Percentiles rank a stretch among this genome's conserved stretches.
Evolutionary conservation across 35 echinoderm and acorn worm genomes (phyloP).

Genomic region (Apostichopus parvimensis): DNA sequence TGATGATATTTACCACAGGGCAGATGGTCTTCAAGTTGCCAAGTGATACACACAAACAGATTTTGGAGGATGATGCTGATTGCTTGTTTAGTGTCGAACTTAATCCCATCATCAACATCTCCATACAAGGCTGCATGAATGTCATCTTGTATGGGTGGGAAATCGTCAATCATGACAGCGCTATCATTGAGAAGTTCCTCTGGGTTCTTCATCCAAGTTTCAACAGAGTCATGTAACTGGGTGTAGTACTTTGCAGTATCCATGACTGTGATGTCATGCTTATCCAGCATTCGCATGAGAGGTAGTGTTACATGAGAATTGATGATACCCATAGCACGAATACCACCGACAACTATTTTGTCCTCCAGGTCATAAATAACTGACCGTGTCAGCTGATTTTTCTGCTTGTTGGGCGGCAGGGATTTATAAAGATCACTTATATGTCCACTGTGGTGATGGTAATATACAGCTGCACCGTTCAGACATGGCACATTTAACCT

Average conservation of each 20-base stretch:
- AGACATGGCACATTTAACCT: constrained; percentile 74
- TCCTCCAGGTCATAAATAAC: constrained; percentile 29
- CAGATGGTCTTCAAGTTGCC: constrained; percentile 50
- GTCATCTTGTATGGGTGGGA: constrained; percentile 43
- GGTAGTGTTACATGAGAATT: constrained; percentile 63
- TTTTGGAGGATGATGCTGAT: constrained; percentile 68
- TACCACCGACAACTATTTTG: constrained; percentile 32
- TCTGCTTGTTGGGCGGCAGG: constrained; percentile 1
- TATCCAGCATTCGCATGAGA: constrained; percentile 68
- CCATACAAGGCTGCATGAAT: constrained; percentile 58
- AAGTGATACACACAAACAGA: constrained; percentile 59
- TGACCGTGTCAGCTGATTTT: constrained; percentile 15
- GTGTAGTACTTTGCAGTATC: constrained; percentile 65
- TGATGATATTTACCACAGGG: constrained; percentile 60
- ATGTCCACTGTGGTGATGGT: constrained; percentile 8
- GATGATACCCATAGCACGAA: constrained; percentile 33
- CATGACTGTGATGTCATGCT: constrained; percentile 14
- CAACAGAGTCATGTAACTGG: constrained; percentile 44
- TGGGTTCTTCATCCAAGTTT: constrained; percentile 50
- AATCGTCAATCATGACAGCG: constrained; percentile 60
- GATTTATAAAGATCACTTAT: neutral
- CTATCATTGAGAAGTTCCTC: constrained; percentile 51
- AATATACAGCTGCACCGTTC: constrained; percentile 15
- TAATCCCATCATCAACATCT: constrained; percentile 43
- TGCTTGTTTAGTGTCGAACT: constrained; percentile 66